Evolutionary conservation across 64 coral and sea anemone species (phyloP).

Genomic region (Acropora yongei): DNA sequence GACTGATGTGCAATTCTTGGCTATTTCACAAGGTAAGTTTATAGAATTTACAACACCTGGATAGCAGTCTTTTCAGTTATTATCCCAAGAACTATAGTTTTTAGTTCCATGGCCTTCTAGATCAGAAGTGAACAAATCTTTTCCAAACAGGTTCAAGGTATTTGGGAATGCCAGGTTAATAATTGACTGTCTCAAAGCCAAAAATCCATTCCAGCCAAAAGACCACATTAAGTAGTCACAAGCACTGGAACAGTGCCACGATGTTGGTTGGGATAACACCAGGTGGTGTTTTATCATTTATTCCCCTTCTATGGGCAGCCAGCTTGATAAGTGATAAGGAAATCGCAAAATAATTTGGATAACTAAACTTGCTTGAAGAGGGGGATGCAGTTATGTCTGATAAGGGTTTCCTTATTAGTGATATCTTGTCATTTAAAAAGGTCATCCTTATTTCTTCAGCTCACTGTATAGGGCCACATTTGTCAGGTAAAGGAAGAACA

Average conservation of each 20-base stretch:
- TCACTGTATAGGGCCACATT: slow-evolving; percentile 61
- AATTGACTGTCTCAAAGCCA: slow-evolving; percentile 62
- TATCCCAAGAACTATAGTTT: no score
- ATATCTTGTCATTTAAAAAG: slow-evolving; percentile 82
- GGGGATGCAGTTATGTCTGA: slow-evolving; percentile 86
- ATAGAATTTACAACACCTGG: no score
- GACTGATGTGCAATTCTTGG: slow-evolving; percentile 62
- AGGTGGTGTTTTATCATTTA: slow-evolving; percentile 68
- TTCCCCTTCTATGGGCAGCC: slow-evolving; percentile 85
- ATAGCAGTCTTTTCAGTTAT: no score
- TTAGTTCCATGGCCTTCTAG: slow-evolving; percentile 69
- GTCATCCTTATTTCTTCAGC: slow-evolving; percentile 79
- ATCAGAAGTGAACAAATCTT: slow-evolving; percentile 40
- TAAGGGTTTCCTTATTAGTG: slow-evolving; percentile 77
- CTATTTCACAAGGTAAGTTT: slow-evolving; percentile 32
- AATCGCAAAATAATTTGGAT: slow-evolving; percentile 63
- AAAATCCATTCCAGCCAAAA: slow-evolving; percentile 60
- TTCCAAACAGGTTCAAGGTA: slow-evolving; percentile 46
- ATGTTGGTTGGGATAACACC: slow-evolving; percentile 82
- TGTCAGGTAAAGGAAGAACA: slow-evolving; percentile 62
- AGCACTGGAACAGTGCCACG: slow-evolving; percentile 62
- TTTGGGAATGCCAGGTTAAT: slow-evolving; percentile 50
- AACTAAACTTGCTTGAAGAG: slow-evolving; percentile 66
- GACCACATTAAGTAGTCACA: slow-evolving; percentile 76
- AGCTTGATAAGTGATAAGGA: slow-evolving; percentile 73